Evolutionary conservation across 2,888 invertebrate genomes (phyloP), one percentile per base, ranked within the genome.

Genomic region (Fragum whitleyi): DNA sequence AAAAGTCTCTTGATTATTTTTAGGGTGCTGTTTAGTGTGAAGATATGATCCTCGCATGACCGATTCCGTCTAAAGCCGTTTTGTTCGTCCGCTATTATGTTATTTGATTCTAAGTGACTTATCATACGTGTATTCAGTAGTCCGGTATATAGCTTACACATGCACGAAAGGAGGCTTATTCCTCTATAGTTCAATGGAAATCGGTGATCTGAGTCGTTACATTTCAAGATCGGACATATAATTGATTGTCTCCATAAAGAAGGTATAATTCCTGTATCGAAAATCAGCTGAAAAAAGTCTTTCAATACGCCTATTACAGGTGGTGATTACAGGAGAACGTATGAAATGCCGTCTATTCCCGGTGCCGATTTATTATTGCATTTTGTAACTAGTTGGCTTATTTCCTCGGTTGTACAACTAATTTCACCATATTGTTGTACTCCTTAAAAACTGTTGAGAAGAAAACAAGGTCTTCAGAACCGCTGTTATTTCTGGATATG

Each of bases 31-130:
- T 70, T 67, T 3, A 78, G 23, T 5, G 74, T 59, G 29, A 77
- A 81, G 5, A 72, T 61, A 32, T 82, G 82, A 59, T 82, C 75
- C 29, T 82, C 78, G 67, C 78, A 76, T 16, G 82, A 75, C 29
- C 82, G 51, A 26, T 61, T n/a, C 21, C 3, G 3, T 3, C 82
- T 32, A 32, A 82, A 82, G 0, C 82, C 82, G 39, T 82, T 78
- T 68, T 82, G 76, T 53, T 82, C 75, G 23, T 82, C 75, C 0
- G 78, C 67, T 3, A 77, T 42, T n/a, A 81, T 42, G 21, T 74
- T 32, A 28, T 70, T 69, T 16, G 47, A 42, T 39, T 74, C 68
- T 29, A 82, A 39, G 47, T 28, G 78, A 1, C 6, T 23, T 16
- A 68, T 47, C n/a, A n/a, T n/a, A 3, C 32, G 78, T 21, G 0